Conservation (phyloP, 53 echinoderm and acorn worm species). For the Holothuria leucospilota region DNA sequence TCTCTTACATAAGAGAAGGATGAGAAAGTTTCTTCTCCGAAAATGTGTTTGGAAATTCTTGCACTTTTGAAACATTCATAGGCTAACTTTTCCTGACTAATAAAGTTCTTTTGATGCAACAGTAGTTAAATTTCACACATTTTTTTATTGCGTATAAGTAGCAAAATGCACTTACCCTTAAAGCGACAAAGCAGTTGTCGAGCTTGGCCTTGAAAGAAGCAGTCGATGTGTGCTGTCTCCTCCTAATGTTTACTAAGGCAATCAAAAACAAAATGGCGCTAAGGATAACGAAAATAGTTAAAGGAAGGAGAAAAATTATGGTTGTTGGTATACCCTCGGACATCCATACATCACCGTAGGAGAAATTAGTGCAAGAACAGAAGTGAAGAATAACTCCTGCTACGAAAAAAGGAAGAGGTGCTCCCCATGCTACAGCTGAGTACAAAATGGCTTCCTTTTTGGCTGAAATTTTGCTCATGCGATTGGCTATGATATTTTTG, state of each 20-base stretch:
- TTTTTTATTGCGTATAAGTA: too few relatives aligned
- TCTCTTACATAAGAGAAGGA: too few relatives aligned
- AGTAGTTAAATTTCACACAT: too few relatives aligned
- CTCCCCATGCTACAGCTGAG: slow-evolving; percentile 43
- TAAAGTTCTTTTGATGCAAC: too few relatives aligned
- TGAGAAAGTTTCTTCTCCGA: too few relatives aligned
- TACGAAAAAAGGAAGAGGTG: slow-evolving; percentile 46
- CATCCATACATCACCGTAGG: slow-evolving; percentile 35
- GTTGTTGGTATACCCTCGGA: background rate
- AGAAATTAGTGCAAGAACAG: slow-evolving; percentile 45
- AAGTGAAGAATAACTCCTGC: slow-evolving; percentile 28
- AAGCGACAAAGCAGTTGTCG: slow-evolving; percentile 17
- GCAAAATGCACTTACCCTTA: slow-evolving; percentile 1
- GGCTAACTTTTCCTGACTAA: too few relatives aligned
- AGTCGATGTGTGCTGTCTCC: background rate
- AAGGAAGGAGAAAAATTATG: background rate
- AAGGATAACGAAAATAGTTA: background rate
- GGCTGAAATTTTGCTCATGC: slow-evolving; percentile 1
- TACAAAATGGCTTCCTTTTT: slow-evolving; percentile 13
- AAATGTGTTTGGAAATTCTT: too few relatives aligned
- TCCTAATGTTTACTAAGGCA: slow-evolving; percentile 7
- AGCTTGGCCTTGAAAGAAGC: background rate
- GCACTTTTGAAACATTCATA: too few relatives aligned
- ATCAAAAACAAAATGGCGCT: slow-evolving; percentile 19
- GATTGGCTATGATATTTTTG: slow-evolving; percentile 9